Evolutionary conservation across 53 echinoderm and acorn worm genomes (phyloP).

Genomic region (Stichopus horrens): DNA sequence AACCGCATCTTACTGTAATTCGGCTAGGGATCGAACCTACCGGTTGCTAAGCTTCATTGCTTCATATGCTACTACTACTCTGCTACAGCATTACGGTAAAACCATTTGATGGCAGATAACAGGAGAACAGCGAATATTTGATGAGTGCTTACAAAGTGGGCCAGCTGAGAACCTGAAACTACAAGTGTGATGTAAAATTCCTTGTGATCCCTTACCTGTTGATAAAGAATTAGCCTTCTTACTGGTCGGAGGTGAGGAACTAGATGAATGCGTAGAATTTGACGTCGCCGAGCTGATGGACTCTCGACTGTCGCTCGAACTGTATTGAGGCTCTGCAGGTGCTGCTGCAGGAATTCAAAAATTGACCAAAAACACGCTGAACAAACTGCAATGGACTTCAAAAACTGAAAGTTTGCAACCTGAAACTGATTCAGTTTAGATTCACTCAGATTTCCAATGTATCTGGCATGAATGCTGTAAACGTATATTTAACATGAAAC

Average conservation of each 20-base stretch:
- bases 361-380: not conserved
- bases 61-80: no score
- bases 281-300: slow-evolving; percentile 97
- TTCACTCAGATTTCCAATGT: not conserved
- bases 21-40: no score
- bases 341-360: slow-evolving; percentile 15
- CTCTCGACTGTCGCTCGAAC: slow-evolving; percentile 93
- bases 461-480: no score
- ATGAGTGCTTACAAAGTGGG: no score
- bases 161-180: no score
- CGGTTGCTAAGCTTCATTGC: no score
- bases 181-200: not conserved
- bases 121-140: not conserved
- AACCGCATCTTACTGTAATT: no score
- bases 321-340: slow-evolving; percentile 80
- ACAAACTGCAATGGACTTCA: no score
- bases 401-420: no score
- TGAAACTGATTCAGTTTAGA: not conserved
- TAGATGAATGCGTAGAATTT: slow-evolving; percentile 93
- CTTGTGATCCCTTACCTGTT: slow-evolving; percentile 67
- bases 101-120: no score
- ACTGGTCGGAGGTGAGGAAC: slow-evolving; percentile 90
- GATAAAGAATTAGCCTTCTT: slow-evolving; percentile 97
- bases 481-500: no score
- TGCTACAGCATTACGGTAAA: no score